Evolutionary conservation across 2,113 vertebrate genomes (phyloP), one percentile per base, ranked within the genome.

Genomic region (Spea bombifrons): DNA sequence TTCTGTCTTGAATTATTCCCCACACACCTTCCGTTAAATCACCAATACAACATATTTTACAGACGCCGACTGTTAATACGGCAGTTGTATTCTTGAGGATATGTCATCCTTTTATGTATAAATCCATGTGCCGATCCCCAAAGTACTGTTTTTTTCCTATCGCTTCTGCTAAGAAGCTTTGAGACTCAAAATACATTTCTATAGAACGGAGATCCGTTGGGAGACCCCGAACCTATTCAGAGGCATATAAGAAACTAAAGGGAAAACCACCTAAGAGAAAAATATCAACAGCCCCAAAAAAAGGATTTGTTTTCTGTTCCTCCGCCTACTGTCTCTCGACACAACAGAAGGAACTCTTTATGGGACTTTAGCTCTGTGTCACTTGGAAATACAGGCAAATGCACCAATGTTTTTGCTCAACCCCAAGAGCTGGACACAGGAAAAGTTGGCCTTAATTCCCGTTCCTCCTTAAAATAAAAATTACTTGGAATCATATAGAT

Each of bases 31-130:
- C 63, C 12, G 45, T 80, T 66, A 73, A 73, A 80, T 80, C 77
- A 80, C 73, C 64, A 48, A 44, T 49, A 61, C 10, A 13, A 8
- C 17, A 16, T 57, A 65, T 68, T 68, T 61, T 74, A 80, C 45
- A 57, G 71, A 30, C 50, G 45, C 52, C 0, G 7, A 16, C 30
- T 47, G 43, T 9, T 47, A 45, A 59, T 49, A 69, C 3, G 10
- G 66, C 13, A 13, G 45, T 55, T 8, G 4, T 6, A 12, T 5
- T 57, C 44, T 47, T 7, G 16, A 44, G 57, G 70, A 73, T 73
- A 16, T 73, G 50, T 73, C 50, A 73, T 68, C 9, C n/a, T 68
- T 73, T 80, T 59, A 80, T 79, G 70, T 66, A 65, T 43, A 77
- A 77, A 77, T 79, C 77, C 77, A 73, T 73, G 65, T 49, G 49